Evolutionary conservation across 2,797 vertebrate genomes (phyloP).

Genomic region (Craterocephalus amniculus): DNA sequence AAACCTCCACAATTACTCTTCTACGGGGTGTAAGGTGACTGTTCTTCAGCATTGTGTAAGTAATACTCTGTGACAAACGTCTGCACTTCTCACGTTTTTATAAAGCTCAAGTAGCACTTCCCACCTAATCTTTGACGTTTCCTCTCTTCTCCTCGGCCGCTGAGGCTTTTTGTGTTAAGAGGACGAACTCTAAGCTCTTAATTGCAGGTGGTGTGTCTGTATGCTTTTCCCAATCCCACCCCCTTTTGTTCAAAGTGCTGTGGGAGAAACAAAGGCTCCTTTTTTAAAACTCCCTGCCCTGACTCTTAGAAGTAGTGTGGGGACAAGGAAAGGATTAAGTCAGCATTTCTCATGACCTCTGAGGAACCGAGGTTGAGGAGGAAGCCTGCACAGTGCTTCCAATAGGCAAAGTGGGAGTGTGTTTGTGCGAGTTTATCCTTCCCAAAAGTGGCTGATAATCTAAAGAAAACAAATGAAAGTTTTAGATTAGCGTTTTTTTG

Average conservation of each 20-base stretch:
- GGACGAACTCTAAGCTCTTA: slow-evolving; percentile 77
- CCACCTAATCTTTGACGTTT: slow-evolving; percentile 75
- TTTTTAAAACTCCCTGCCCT: slow-evolving; percentile 61
- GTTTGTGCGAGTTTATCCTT: background rate
- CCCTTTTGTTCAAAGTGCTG: slow-evolving; percentile 69
- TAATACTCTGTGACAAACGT: slow-evolving; percentile 78
- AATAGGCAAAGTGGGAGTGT: slow-evolving; percentile 31
- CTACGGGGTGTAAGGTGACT: slow-evolving; percentile 75
- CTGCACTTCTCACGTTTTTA: slow-evolving; percentile 62
- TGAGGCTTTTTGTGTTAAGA: slow-evolving; percentile 61
- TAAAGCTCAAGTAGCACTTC: slow-evolving; percentile 61
- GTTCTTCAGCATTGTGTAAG: slow-evolving; percentile 69
- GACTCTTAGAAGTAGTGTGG: slow-evolving; percentile 70
- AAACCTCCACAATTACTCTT: slow-evolving; percentile 73
- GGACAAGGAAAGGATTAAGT: slow-evolving; percentile 74
- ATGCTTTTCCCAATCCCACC: slow-evolving; percentile 60
- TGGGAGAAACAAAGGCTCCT: slow-evolving; percentile 73
- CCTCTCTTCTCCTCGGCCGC: slow-evolving; percentile 55
- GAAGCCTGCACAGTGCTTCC: slow-evolving; percentile 15
- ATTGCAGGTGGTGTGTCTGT: slow-evolving; percentile 78
- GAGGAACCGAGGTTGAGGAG: slow-evolving; percentile 48
- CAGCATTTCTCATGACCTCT: slow-evolving; percentile 84
- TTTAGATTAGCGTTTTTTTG: slow-evolving; percentile 13
- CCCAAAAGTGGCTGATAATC: background rate
- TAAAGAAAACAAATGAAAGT: background rate